These are phyloP conservation scores for Silurus lanzhouensis DNA, from an alignment of 2,797 vertebrate species.

Conservation along the genomic window DNA sequence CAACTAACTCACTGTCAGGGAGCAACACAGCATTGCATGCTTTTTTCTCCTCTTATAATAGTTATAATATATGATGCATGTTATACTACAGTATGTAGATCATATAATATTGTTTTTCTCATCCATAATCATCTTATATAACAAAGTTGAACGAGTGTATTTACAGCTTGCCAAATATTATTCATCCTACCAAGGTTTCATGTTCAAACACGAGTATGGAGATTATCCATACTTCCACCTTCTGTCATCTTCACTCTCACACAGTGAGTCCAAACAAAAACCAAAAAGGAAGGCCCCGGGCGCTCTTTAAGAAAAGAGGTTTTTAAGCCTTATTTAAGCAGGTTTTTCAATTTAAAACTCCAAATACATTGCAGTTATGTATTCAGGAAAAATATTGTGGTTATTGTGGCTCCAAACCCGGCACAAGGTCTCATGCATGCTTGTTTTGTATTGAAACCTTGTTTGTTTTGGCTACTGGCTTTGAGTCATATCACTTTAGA, in stretches of 20 bases:
- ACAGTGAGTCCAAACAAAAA: background rate
- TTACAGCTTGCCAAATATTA: background rate
- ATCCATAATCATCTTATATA: background rate
- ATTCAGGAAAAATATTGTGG: background rate
- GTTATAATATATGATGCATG: too few relatives aligned
- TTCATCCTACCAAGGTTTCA: background rate
- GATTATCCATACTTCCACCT: background rate
- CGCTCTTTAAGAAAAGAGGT: background rate
- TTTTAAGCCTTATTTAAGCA: background rate
- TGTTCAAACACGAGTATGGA: conserved; percentile 19
- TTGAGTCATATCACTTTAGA: background rate
- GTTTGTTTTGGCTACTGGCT: background rate
- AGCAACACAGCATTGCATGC: too few relatives aligned
- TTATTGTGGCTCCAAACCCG: background rate
- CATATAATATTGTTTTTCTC: background rate
- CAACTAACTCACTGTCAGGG: too few relatives aligned
- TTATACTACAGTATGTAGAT: too few relatives aligned
- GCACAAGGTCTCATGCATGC: background rate
- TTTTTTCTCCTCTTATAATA: too few relatives aligned
- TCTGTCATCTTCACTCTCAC: background rate
- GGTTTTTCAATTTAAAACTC: background rate
- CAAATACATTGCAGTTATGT: background rate
- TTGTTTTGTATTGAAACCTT: background rate
- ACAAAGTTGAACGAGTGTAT: background rate
- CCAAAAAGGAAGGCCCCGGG: background rate